These are phyloP conservation scores for Lithophane leautieri DNA, from an alignment of 2,888 invertebrate genomes.

Conservation along the genomic window DNA sequence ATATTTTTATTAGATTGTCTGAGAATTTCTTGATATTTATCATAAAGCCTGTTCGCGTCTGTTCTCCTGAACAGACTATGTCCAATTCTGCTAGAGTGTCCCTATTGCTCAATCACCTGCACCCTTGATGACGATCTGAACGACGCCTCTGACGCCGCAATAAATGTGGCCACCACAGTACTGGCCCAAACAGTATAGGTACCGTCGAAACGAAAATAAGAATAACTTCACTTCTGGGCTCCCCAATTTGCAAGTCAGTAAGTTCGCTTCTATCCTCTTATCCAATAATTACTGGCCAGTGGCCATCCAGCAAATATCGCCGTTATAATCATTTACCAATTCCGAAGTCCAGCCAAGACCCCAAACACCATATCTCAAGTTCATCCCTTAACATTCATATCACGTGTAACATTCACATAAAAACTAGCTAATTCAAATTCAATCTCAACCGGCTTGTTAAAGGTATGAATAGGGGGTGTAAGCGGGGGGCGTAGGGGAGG, in stretches of 20 bases:
- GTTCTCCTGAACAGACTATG: too few species aligned
- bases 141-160: too few species aligned
- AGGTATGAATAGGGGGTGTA: slow-evolving; percentile 56
- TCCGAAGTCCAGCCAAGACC: slow-evolving; percentile 16
- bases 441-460: slow-evolving; percentile 69
- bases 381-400: slow-evolving; percentile 33
- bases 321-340: background rate
- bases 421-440: slow-evolving; percentile 69
- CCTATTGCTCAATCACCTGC: too few species aligned
- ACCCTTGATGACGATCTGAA: too few species aligned
- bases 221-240: background rate
- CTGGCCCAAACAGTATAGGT: too few species aligned
- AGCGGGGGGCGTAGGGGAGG: slow-evolving; percentile 13
- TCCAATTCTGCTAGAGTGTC: too few species aligned
- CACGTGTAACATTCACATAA: slow-evolving; percentile 57
- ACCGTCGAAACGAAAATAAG: too few species aligned
- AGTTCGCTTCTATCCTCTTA: background rate
- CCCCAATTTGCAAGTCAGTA: too few species aligned
- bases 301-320: background rate
- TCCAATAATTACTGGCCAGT: background rate
- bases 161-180: too few species aligned
- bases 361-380: slow-evolving; percentile 25
- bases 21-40: background rate
- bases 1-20: background rate
- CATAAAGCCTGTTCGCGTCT: background rate